Conservation (phyloP, 2,797 vertebrate genomes). For the Clarias platycephalus region DNA sequence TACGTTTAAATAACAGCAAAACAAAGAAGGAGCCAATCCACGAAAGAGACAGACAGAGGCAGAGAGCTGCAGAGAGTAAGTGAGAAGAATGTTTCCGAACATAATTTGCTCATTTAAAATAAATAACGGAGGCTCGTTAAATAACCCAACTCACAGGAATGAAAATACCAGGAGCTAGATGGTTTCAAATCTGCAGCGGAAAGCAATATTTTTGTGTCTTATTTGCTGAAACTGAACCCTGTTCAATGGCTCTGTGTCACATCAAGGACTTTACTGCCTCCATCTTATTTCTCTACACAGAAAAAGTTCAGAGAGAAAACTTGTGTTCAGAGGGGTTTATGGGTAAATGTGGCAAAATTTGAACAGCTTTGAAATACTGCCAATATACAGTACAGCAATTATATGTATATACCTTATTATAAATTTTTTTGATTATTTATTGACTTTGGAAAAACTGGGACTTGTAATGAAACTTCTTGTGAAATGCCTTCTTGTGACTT, state of each 20-base stretch:
- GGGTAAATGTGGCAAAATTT: neutral
- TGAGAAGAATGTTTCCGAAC: neutral
- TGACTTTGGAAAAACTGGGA: too few relatives aligned
- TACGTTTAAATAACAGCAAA: neutral
- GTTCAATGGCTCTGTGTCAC: neutral
- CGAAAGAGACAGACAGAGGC: neutral
- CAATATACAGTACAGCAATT: too few relatives aligned
- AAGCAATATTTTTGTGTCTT: constrained; percentile 19
- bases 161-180: neutral
- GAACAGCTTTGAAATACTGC: neutral
- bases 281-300: neutral
- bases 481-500: too few relatives aligned
- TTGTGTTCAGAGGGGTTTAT: neutral
- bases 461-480: too few relatives aligned
- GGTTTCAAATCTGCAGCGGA: neutral
- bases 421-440: too few relatives aligned
- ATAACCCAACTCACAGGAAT: neutral
- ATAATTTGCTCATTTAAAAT: neutral
- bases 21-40: neutral
- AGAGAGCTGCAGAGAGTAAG: neutral
- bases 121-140: constrained; percentile 5
- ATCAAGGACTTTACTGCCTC: neutral
- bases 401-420: too few relatives aligned
- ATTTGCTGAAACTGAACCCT: neutral
- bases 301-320: neutral